Conservation (phyloP, 1,140 invertebrate genomes). For the Palaemon carinicauda region DNA sequence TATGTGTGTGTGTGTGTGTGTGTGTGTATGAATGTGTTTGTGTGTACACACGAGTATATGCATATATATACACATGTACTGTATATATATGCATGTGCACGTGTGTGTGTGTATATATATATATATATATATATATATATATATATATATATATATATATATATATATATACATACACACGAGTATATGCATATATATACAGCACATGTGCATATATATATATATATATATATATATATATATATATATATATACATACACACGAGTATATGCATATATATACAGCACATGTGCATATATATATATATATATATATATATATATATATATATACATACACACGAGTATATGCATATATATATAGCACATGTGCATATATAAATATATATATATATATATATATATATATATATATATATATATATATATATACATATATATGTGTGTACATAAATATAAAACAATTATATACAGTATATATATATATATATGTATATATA, state of each 20-base stretch:
- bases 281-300: too few relatives aligned
- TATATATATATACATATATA: not conserved
- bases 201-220: not conserved
- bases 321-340: too few relatives aligned
- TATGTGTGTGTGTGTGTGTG: too few relatives aligned
- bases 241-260: not conserved
- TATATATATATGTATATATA: too few relatives aligned
- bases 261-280: too few relatives aligned
- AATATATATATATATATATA: not conserved
- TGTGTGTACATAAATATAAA: not conserved
- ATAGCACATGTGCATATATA: too few relatives aligned
- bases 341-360: too few relatives aligned
- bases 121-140: not conserved
- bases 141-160: slow-evolving; percentile 2
- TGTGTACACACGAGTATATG: too few relatives aligned
- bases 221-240: not conserved
- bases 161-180: not conserved
- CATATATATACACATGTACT: too few relatives aligned
- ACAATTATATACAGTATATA: not conserved
- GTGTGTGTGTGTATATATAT: not conserved
- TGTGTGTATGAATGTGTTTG: too few relatives aligned
- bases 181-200: not conserved
- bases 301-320: too few relatives aligned
- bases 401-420: not conserved
- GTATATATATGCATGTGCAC: too few relatives aligned